These are phyloP conservation scores for Diadromus collaris DNA, from an alignment of 2,888 invertebrate genomes.

Conservation along the genomic window DNA sequence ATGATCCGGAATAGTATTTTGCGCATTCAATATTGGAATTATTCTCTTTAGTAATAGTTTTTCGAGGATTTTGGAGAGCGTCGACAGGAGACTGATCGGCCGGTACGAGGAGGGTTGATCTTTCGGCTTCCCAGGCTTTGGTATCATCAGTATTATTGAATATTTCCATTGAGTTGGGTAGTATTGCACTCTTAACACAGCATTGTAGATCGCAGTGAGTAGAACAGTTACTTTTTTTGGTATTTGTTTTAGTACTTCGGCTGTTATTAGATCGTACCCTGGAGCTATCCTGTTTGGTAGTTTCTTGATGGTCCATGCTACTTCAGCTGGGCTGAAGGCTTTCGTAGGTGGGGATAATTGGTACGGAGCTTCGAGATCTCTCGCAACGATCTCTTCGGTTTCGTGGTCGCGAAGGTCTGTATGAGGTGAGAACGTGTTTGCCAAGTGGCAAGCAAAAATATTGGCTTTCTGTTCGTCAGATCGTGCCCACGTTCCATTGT, in stretches of 20 bases:
- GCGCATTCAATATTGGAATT: background rate
- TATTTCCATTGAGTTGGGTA: conserved; percentile 67
- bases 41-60: background rate
- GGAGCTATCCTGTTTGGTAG: conserved; percentile 49
- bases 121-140: conserved; percentile 64
- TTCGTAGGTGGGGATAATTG: background rate
- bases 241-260: conserved; percentile 62
- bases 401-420: conserved; percentile 18
- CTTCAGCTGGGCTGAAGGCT: conserved; percentile 31
- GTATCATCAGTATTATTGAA: conserved; percentile 57
- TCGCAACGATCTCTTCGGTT: background rate
- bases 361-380: too few species aligned
- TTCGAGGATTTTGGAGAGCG: background rate
- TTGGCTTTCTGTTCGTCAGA: conserved; percentile 60
- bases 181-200: conserved; percentile 62
- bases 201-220: conserved; percentile 65
- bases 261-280: conserved; percentile 67
- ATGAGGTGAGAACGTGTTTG: conserved; percentile 59
- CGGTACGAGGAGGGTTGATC: conserved; percentile 6
- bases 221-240: conserved; percentile 62
- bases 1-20: background rate
- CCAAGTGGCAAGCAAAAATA: conserved; percentile 60
- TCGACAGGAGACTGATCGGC: conserved; percentile 3
- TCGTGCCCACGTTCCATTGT: conserved; percentile 61
- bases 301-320: background rate